Conservation (phyloP, 2,888 invertebrate species). For the Drosophila neonasuta region DNA sequence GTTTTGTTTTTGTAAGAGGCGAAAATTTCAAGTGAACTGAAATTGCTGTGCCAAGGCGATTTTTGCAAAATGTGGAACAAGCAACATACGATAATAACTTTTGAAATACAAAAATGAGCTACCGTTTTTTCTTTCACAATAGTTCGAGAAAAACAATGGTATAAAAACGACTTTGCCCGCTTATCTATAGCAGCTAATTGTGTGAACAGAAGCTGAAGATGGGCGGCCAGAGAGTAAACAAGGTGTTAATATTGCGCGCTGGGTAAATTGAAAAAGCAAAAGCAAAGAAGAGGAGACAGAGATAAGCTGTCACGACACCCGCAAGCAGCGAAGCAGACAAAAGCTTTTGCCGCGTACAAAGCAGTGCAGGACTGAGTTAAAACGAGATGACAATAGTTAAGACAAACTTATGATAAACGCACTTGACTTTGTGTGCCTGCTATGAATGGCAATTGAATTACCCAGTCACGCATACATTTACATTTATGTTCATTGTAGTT, state of each 20-base stretch:
- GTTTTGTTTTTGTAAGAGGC: conserved; percentile 27
- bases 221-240: conserved; percentile 57
- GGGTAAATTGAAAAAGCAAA: conserved; percentile 58
- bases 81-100: conserved; percentile 54
- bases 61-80: conserved; percentile 25
- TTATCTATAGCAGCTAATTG: conserved; percentile 65
- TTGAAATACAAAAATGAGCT: conserved; percentile 29
- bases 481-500: background rate
- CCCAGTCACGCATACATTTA: conserved; percentile 13
- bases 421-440: conserved; percentile 65
- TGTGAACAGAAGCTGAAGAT: conserved; percentile 34
- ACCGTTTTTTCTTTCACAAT: conserved; percentile 59
- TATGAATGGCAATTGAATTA: conserved; percentile 56
- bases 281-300: conserved; percentile 30
- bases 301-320: conserved; percentile 58
- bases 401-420: conserved; percentile 56
- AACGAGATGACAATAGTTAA: conserved; percentile 58
- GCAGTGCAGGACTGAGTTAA: conserved; percentile 8
- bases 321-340: conserved; percentile 22
- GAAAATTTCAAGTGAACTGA: conserved; percentile 57
- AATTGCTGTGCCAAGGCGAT: conserved; percentile 35
- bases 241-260: conserved; percentile 66
- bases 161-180: conserved; percentile 48
- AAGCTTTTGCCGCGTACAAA: conserved; percentile 59
- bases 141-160: conserved; percentile 62